Evolutionary conservation across 2,797 vertebrate species (phyloP).

Genomic region (Rhodeus uyekii): DNA sequence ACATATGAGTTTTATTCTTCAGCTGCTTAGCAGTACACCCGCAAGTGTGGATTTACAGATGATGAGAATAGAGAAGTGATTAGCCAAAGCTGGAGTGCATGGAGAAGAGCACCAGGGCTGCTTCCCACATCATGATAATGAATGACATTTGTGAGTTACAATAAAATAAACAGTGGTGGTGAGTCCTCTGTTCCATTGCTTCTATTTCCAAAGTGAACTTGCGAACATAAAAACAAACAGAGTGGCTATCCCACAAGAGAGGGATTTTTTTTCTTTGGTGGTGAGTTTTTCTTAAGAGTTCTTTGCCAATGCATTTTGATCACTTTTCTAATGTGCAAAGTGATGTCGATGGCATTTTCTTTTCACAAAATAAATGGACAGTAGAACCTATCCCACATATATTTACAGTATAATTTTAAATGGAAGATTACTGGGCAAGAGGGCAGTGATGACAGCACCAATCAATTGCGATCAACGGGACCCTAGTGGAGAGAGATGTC

Average conservation of each 20-base stretch:
- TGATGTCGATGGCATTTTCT: conserved; percentile 8
- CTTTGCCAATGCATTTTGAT: conserved; percentile 9
- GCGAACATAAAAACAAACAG: conserved; percentile 47
- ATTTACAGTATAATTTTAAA: not conserved
- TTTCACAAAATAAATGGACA: not conserved
- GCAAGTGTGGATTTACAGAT: conserved; percentile 71
- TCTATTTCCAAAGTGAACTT: conserved; percentile 56
- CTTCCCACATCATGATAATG: conserved; percentile 64
- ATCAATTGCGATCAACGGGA: too few relatives aligned
- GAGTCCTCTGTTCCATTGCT: conserved; percentile 49
- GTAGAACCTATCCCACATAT: not conserved
- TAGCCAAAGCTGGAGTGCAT: conserved; percentile 68
- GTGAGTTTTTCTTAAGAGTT: conserved; percentile 14
- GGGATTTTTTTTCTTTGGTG: not conserved
- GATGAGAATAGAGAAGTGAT: conserved; percentile 68
- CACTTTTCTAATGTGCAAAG: conserved; percentile 5
- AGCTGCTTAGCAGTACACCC: conserved; percentile 66
- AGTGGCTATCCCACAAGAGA: conserved; percentile 29
- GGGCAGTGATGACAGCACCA: conserved; percentile 68
- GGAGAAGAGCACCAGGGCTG: conserved; percentile 53
- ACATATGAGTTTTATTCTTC: conserved; percentile 67
- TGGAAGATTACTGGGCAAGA: conserved; percentile 38
- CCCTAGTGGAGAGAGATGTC: too few relatives aligned
- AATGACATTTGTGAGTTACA: conserved; percentile 67
- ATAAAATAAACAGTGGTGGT: conserved; percentile 67